These are phyloP conservation scores for Drosophila micromelanica DNA, from an alignment of 1,140 invertebrate genomes.

Conservation along the genomic window DNA sequence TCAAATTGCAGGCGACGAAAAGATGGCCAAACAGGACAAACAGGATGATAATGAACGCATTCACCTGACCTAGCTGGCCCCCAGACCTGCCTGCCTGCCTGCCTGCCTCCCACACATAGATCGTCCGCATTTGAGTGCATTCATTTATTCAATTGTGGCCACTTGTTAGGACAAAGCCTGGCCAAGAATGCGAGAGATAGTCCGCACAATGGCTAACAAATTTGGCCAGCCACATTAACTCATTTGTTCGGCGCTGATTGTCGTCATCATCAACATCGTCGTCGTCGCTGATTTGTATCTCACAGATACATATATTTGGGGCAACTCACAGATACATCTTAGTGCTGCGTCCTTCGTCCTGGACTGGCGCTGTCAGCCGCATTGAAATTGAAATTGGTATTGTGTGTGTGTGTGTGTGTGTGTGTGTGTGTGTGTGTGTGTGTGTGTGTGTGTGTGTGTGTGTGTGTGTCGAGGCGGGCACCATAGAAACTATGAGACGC, in stretches of 20 bases:
- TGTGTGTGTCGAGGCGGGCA: constrained; percentile 30
- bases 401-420: too few relatives aligned
- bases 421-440: too few relatives aligned
- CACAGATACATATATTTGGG: constrained; percentile 21
- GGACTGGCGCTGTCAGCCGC: constrained; percentile 69
- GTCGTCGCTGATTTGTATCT: constrained; percentile 66
- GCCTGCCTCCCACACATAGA: background rate
- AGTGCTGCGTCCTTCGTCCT: constrained; percentile 25
- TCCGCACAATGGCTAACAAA: constrained; percentile 61
- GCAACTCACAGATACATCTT: constrained; percentile 14
- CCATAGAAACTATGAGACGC: constrained; percentile 32
- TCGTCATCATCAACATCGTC: constrained; percentile 64
- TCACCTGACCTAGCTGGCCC: constrained; percentile 48
- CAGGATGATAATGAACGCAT: constrained; percentile 48
- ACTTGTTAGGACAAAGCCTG: constrained; percentile 72
- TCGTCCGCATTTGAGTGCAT: constrained; percentile 52
- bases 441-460: constrained; percentile 37
- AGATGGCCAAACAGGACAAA: constrained; percentile 22
- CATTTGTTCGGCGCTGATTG: constrained; percentile 76
- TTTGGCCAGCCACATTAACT: constrained; percentile 70
- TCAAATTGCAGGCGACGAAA: constrained; percentile 63
- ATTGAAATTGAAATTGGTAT: constrained; percentile 80
- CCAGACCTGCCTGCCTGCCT: too few relatives aligned
- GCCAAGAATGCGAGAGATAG: constrained; percentile 29
- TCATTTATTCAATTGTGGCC: constrained; percentile 82